Evolutionary conservation across 2,888 invertebrate genomes (phyloP), one percentile per base, ranked within the genome.

Genomic region (Phortica magna): DNA sequence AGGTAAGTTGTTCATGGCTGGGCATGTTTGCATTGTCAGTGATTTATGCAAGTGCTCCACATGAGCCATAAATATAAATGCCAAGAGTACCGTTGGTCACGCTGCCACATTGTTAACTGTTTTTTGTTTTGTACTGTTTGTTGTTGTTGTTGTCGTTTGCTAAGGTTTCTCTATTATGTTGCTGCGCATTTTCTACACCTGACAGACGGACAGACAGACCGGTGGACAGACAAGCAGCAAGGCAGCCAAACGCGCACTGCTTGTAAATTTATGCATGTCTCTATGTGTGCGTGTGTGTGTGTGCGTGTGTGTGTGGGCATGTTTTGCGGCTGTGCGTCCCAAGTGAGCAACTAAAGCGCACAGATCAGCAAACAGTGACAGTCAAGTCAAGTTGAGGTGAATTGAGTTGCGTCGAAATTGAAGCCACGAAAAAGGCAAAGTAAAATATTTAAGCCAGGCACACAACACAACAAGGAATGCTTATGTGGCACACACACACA

Each of bases 1-100:
- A 31, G 61, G 6, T 17, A 42, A 17, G 48, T 43, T 70, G 76
- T 48, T 42, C 75, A 72, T 75, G 31, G 71, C 57, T 75, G 75
- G 73, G 78, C 79, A 79, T 85, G 88, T 84, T 88, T 88, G 88
- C 88, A 87, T 86, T 88, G 88, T 84, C 89, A 85, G 90, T 90
- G 90, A 90, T 90, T 90, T 90, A 90, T 90, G 90, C 89, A 88
- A 89, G 84, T 84, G 88, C 88, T 85, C 83, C 84, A 84, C 86
- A 88, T 85, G 89, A 84, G 89, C 89, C 90, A 90, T 90, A 90
- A 90, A 90, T 90, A 89, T 88, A 90, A 89, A 87, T 85, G 85
- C 88, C 85, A 85, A 83, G 84, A 83, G 79, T 84, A 83, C 81
- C 57, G 42, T 74, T 73, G 72, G 39, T 57, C 53, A 53, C 19